Evolutionary conservation across 2,797 vertebrate species (phyloP), one percentile per base, ranked within the genome.

Genomic region (Buphagus erythrorhynchus): DNA sequence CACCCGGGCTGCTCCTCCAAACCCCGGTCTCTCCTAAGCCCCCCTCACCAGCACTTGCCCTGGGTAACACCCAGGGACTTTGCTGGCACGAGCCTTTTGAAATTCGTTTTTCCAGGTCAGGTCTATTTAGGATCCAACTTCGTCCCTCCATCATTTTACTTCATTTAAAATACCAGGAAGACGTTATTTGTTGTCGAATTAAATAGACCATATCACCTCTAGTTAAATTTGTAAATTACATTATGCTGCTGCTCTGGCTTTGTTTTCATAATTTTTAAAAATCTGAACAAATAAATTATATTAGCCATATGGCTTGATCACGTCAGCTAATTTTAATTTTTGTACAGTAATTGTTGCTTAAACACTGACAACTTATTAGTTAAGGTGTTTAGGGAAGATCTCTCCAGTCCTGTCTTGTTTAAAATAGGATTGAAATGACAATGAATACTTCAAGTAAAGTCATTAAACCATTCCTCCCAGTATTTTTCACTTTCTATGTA

Each of bases 261-360:
- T 95, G 90, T 93, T 97, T 97, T 87, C 55, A 61, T 80, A 87
- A 79, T 94, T 97, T 90, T 89, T 10, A 92, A 97, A 97, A 97
- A 91, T 94, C 73, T 71, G 93, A 97, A 93, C 88, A 93, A 97
- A 97, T 98, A 88, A 97, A 97, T 97, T 97, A 96, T 96, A 95
- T 97, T 97, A 97, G 87, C 97, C 96, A 97, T 96, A 97, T 97
- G 96, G 96, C 87, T 97, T 97, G 96, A 98, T 97, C 81, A 82
- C 93, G 96, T 92, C 76, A 96, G 80, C 91, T 98, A 95, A 97
- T 98, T 98, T 96, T 93, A 84, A 92, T 97, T 95, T 93, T 97
- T 94, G 91, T 90, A 83, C 94, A 57, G 71, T 96, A 97, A 97
- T 97, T 97, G 93, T 97, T 97, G 89, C 90, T 97, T 96, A 96